Evolutionary conservation across 2,113 vertebrate species (phyloP).

Genomic region (Siphamia tubifer): DNA sequence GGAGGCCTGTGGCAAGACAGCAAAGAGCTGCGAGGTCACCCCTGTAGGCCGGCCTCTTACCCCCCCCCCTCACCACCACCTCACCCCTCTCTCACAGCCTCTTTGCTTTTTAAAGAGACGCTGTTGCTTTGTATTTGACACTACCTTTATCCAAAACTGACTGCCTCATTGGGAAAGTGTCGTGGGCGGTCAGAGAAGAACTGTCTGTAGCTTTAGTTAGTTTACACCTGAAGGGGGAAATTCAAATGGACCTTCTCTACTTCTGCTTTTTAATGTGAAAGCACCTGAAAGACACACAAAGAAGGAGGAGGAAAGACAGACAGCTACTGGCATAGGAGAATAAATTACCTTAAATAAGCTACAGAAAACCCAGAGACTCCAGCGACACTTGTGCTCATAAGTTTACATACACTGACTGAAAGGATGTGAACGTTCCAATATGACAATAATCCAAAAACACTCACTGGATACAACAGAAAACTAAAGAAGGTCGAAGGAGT

Average conservation of each 20-base stretch:
- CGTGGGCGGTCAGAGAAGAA: background rate
- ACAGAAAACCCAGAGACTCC: no score
- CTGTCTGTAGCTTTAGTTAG: background rate
- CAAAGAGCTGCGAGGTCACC: conserved; percentile 15
- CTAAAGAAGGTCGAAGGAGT: no score
- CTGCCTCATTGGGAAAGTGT: background rate
- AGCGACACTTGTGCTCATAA: no score
- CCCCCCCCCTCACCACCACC: background rate
- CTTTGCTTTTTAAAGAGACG: conserved; percentile 8
- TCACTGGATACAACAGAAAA: no score
- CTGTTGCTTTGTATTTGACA: background rate
- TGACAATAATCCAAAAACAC: no score
- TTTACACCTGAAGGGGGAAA: background rate
- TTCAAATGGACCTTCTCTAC: background rate
- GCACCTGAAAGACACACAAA: background rate
- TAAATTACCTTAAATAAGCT: no score
- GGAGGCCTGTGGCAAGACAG: conserved; percentile 21
- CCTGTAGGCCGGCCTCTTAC: background rate
- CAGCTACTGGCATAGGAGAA: no score
- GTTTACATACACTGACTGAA: no score
- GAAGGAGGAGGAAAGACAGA: background rate
- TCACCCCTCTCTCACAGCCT: conserved; percentile 10
- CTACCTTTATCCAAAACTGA: background rate
- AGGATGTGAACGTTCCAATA: no score
- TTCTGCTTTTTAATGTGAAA: background rate